These are phyloP conservation scores for Andricus quercusramuli DNA, from an alignment of 2,888 invertebrate species.

Conservation along the genomic window DNA sequence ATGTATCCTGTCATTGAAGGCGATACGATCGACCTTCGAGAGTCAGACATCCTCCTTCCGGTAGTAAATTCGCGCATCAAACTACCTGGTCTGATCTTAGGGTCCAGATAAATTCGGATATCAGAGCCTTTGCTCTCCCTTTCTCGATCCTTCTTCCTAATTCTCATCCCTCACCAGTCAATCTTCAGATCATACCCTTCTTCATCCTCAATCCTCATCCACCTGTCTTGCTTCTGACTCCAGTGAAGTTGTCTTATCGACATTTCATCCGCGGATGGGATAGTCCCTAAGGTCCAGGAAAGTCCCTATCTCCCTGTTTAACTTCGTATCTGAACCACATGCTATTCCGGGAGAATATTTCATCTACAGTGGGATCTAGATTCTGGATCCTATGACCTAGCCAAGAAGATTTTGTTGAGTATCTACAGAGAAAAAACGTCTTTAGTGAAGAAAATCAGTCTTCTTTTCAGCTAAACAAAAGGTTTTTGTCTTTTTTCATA, in stretches of 20 bases:
- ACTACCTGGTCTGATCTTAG: conserved; percentile 57
- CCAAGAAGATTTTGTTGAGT: background rate
- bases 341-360: too few species aligned
- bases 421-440: too few species aligned
- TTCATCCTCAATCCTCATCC: background rate
- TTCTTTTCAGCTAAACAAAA: too few species aligned
- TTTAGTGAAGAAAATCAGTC: too few species aligned
- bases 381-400: background rate
- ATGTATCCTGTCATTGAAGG: conserved; percentile 44
- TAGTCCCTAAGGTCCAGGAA: background rate
- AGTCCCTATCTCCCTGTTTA: background rate
- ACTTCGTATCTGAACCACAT: background rate
- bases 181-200: background rate
- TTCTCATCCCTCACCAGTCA: conserved; percentile 25
- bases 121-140: conserved; percentile 42
- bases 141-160: conserved; percentile 21
- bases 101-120: conserved; percentile 57
- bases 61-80: conserved; percentile 67
- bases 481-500: too few species aligned
- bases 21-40: conserved; percentile 48
- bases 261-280: background rate
- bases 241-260: background rate
- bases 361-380: background rate
- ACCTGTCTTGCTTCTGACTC: background rate
- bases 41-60: conserved; percentile 60